Evolutionary conservation across 2,888 invertebrate genomes (phyloP).

Genomic region (Phengaris arion): DNA sequence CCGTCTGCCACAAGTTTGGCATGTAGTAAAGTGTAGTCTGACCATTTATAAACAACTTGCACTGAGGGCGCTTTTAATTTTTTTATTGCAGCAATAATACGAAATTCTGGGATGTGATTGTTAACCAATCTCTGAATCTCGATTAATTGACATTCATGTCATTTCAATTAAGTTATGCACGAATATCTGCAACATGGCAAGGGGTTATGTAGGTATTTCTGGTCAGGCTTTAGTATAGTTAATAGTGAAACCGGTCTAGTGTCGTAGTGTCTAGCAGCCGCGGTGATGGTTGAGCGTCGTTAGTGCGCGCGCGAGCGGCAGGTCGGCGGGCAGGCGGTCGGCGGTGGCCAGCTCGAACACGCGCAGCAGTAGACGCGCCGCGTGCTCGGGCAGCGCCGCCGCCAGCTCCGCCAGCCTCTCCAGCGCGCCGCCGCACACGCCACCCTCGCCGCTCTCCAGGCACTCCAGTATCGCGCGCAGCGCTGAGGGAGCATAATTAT

Average conservation of each 20-base stretch:
- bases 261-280: constrained; percentile 79
- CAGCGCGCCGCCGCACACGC: constrained; percentile 87
- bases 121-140: too few relatives aligned
- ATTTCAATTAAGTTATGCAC: too few relatives aligned
- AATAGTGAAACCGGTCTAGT: not conserved
- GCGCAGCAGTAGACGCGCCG: constrained; percentile 86
- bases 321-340: constrained; percentile 86
- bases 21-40: too few relatives aligned
- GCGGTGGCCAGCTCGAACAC: constrained; percentile 91
- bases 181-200: too few relatives aligned
- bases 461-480: constrained; percentile 89
- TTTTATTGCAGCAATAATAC: too few relatives aligned
- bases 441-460: constrained; percentile 88
- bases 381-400: constrained; percentile 91
- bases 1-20: too few relatives aligned
- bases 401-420: constrained; percentile 91
- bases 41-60: too few relatives aligned
- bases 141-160: too few relatives aligned
- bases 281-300: constrained; percentile 89
- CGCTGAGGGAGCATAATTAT: constrained; percentile 59
- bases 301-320: constrained; percentile 88
- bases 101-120: too few relatives aligned
- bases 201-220: too few relatives aligned
- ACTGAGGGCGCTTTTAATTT: too few relatives aligned
- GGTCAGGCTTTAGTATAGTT: too few relatives aligned